A percentile compares a stretch with the other conserved stretches of the same genome.
These are phyloP conservation scores for Monomorium pharaonis DNA, from an alignment of 1,140 invertebrate genomes.

Conservation along the genomic window DNA sequence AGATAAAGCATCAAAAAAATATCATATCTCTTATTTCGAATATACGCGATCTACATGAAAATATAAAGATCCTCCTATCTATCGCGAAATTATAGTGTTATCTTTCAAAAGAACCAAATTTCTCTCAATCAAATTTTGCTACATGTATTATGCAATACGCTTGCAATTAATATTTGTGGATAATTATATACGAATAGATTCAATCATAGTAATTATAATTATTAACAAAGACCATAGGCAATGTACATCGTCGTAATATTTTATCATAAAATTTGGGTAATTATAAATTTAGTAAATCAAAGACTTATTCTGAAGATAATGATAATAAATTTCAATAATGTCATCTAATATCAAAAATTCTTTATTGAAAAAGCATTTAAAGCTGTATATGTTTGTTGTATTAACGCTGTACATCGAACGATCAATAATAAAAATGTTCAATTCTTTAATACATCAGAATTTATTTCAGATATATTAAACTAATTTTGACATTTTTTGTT, in stretches of 20 bases:
- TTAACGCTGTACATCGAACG: not conserved
- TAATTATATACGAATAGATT: conserved; percentile 9
- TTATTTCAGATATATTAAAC: not conserved
- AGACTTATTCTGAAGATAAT: not conserved
- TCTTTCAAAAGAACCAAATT: not conserved
- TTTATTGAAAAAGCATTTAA: not conserved
- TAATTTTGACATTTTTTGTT: not conserved
- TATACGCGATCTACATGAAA: not conserved
- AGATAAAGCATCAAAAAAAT: conserved; percentile 25
- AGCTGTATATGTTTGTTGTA: not conserved
- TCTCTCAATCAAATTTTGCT: not conserved
- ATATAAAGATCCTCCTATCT: not conserved
- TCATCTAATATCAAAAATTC: not conserved
- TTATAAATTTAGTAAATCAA: not conserved
- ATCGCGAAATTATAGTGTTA: not conserved
- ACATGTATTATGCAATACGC: not conserved
- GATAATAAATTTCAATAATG: not conserved
- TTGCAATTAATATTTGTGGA: not conserved
- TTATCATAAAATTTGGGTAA: not conserved
- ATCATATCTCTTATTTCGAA: conserved; percentile 39
- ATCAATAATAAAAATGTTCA: not conserved
- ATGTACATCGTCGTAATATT: not conserved
- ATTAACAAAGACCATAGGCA: not conserved
- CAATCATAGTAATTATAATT: not conserved
- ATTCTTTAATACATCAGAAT: not conserved